Conservation (phyloP, 2,888 invertebrate species). For the Cataglyphis cursor region DNA sequence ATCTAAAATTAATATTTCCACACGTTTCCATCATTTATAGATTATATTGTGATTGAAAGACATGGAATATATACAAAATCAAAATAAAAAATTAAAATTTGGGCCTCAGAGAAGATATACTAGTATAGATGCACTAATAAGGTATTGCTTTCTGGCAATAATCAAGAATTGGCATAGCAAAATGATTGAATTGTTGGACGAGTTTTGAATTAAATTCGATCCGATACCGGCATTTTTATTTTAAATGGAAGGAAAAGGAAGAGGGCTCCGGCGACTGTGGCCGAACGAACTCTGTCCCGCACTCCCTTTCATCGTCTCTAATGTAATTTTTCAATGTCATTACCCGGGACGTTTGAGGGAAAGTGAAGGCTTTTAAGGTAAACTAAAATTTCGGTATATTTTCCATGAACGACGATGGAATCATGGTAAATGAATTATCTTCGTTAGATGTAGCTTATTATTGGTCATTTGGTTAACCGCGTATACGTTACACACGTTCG, state of each 20-base stretch:
- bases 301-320: constrained; percentile 78
- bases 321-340: constrained; percentile 80
- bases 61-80: constrained; percentile 34
- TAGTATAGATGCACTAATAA: neutral
- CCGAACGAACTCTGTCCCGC: constrained; percentile 64
- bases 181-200: constrained; percentile 24
- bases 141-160: neutral
- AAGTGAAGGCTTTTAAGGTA: constrained; percentile 73
- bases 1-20: constrained; percentile 59
- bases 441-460: constrained; percentile 48
- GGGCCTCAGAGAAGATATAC: neutral
- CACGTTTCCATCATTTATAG: constrained; percentile 32
- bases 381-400: constrained; percentile 73
- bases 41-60: constrained; percentile 50
- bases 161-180: neutral
- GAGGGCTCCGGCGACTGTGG: constrained; percentile 48
- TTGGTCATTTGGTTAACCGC: constrained; percentile 55
- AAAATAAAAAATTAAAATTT: neutral
- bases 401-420: constrained; percentile 62
- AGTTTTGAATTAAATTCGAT: constrained; percentile 46
- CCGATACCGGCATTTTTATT: constrained; percentile 68
- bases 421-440: constrained; percentile 60
- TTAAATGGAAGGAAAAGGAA: constrained; percentile 70
- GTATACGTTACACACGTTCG: constrained; percentile 43
- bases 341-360: constrained; percentile 74